Conservation (phyloP, 2,113 vertebrate species). For the Herpetotheres cachinnans region DNA sequence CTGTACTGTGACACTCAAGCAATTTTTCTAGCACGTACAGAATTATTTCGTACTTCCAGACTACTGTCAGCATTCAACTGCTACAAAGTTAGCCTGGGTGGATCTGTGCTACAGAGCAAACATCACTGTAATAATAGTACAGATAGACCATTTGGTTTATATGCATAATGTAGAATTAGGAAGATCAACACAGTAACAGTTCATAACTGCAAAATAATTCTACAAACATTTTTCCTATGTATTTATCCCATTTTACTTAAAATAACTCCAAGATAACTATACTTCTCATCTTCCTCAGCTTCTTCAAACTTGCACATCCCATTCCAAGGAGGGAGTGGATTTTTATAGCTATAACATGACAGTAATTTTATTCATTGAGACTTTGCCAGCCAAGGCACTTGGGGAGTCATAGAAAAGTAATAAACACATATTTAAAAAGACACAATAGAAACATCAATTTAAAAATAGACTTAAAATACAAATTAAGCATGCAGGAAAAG, state of each 20-base stretch:
- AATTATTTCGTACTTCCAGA: neutral
- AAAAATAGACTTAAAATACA: neutral
- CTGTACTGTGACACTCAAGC: rapidly evolving
- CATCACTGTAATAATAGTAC: neutral
- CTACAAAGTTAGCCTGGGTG: neutral
- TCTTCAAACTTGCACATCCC: neutral
- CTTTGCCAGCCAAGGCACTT: neutral
- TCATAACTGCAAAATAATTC: neutral
- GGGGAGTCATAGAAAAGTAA: neutral
- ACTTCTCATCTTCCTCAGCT: neutral
- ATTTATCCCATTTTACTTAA: neutral
- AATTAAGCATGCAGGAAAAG: neutral
- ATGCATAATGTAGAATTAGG: neutral
- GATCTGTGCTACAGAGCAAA: neutral
- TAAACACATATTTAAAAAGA: neutral
- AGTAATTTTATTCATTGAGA: neutral
- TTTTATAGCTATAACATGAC: neutral
- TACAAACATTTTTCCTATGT: neutral
- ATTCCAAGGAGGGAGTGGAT: neutral
- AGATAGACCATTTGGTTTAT: neutral
- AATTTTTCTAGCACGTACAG: neutral
- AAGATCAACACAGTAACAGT: neutral
- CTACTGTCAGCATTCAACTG: neutral
- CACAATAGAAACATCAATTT: neutral
- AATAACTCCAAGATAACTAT: neutral